Percentiles rank a stretch among this genome's conserved stretches.
phyloP scores from a whole-genome alignment of 2,113 vertebrate genomes.

The Corydoras maculifer region DNA sequence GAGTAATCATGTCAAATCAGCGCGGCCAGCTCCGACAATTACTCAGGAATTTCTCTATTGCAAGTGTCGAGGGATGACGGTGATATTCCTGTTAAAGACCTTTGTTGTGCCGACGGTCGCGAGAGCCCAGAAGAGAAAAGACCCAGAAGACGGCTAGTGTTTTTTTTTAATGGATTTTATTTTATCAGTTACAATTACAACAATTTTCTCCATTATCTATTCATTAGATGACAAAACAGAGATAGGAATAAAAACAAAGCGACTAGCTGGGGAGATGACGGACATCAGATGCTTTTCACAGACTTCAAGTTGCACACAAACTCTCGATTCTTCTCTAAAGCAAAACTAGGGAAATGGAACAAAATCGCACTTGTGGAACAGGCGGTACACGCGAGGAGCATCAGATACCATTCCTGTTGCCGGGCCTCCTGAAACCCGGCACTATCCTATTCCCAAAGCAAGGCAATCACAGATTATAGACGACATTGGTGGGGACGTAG shows the following conservation, averaged over 20 bases:
- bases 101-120: constrained; percentile 65
- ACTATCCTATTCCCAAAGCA: constrained; percentile 40
- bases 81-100: constrained; percentile 74
- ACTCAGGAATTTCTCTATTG: constrained; percentile 83
- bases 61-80: constrained; percentile 75
- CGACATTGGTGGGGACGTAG: constrained; percentile 55
- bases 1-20: constrained; percentile 51
- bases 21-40: constrained; percentile 66
- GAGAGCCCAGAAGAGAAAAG: constrained; percentile 48
- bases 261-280: no score
- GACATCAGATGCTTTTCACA: not conserved
- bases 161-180: no score
- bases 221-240: no score
- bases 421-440: constrained; percentile 26
- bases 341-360: no score
- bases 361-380: no score
- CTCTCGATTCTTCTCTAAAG: not conserved
- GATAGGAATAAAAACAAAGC: no score
- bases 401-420: constrained; percentile 22
- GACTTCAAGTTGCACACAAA: not conserved
- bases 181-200: no score
- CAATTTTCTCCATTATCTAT: no score
- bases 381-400: not conserved
- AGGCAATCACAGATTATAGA: constrained; percentile 37
- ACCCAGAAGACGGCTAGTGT: no score